Conservation (phyloP, 2,888 invertebrate species). For the Heteromyza rotundicornis region DNA sequence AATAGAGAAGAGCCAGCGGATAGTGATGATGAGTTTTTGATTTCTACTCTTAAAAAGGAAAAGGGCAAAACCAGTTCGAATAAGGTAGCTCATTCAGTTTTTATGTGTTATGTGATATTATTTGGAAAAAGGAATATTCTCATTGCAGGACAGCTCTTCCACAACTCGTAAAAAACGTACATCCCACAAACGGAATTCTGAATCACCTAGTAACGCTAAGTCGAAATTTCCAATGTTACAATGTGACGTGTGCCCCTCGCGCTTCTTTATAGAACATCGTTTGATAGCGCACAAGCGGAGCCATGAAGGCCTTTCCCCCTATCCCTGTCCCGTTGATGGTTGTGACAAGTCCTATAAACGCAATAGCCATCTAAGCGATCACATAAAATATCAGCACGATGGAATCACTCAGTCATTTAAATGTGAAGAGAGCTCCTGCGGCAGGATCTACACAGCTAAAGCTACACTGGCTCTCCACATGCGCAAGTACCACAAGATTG, state of each 20-base stretch:
- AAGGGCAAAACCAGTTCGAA: too few species aligned
- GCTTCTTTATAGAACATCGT: slow-evolving; percentile 38
- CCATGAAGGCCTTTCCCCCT: slow-evolving; percentile 46
- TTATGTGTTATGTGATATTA: too few species aligned
- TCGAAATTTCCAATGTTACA: slow-evolving; percentile 19
- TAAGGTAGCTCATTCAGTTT: too few species aligned
- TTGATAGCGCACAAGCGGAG: slow-evolving; percentile 43
- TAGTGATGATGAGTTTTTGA: too few species aligned
- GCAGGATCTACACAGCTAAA: slow-evolving; percentile 46
- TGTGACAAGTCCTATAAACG: slow-evolving; percentile 45
- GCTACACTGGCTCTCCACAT: slow-evolving; percentile 46
- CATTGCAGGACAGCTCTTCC: neutral
- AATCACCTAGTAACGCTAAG: neutral
- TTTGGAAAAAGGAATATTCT: too few species aligned
- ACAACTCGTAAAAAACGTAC: neutral
- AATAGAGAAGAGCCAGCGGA: too few species aligned
- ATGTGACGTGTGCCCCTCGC: slow-evolving; percentile 41
- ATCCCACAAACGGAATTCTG: too few species aligned
- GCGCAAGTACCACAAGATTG: slow-evolving; percentile 43
- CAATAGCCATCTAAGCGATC: slow-evolving; percentile 37
- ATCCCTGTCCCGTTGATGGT: slow-evolving; percentile 41
- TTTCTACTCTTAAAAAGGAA: too few species aligned
- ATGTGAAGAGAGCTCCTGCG: slow-evolving; percentile 43
- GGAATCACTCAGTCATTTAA: slow-evolving; percentile 32
- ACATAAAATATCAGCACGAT: slow-evolving; percentile 44